A percentile compares a stretch with the other conserved stretches of the same genome.
phyloP scores from a whole-genome alignment of 2,113 vertebrate genomes.

The Cnemophilus loriae region DNA sequence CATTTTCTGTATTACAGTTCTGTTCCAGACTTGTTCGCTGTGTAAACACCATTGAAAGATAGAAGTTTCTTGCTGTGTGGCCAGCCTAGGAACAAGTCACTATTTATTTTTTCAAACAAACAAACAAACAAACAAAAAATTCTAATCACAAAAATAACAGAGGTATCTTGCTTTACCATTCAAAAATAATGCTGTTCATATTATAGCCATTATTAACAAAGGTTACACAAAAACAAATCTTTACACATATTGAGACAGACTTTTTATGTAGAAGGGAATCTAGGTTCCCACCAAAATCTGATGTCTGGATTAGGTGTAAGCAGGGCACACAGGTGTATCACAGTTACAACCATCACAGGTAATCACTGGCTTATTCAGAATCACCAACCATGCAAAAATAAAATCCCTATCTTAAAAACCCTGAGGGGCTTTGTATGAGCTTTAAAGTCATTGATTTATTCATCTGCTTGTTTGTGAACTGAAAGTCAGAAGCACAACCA shows the following conservation, averaged over 20 bases:
- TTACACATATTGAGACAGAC: not conserved
- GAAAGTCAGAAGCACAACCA: not conserved
- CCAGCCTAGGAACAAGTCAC: not conserved
- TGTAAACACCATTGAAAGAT: not conserved
- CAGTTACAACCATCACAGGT: not conserved
- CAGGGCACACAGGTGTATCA: not conserved
- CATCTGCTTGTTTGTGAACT: not conserved
- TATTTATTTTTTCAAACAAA: not conserved
- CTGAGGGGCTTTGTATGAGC: not conserved
- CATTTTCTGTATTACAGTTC: not conserved
- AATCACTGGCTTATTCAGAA: not conserved
- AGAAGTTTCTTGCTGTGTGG: not conserved
- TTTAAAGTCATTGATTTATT: not conserved
- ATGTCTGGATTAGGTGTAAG: not conserved
- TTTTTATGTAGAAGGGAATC: not conserved
- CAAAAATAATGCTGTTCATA: not conserved
- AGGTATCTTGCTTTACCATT: not conserved
- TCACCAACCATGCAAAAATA: not conserved
- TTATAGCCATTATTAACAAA: not conserved
- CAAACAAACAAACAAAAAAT: too few relatives aligned
- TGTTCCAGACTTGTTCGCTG: not conserved
- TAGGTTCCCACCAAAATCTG: not conserved
- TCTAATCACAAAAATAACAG: not conserved
- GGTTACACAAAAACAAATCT: not conserved
- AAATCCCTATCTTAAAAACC: not conserved